Base-by-base conservation (phyloP, 2,888 invertebrate species). In the Hydrotaea cyrtoneurina region DNA sequence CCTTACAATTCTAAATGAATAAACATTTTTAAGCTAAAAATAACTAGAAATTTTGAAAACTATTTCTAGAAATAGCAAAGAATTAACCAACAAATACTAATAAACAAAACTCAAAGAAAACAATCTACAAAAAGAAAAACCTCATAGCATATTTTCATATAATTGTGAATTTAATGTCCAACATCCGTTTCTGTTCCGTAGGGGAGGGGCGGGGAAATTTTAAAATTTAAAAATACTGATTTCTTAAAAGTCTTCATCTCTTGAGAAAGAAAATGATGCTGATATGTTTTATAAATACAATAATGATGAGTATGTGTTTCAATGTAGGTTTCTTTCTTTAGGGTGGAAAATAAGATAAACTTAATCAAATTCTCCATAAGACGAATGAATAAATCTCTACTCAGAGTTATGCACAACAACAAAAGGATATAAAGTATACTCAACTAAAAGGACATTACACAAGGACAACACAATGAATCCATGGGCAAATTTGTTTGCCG, bases 1-100 rank as follows among this genome's bases (percentile, higher is more conserved):
- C 3, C 31, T 31, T 31, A 43, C 17, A 75, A 71, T 73, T 81
- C 81, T 79, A 85, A 76, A 81, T 81, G 78, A 15, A 13, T 17
- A 75, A 15, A 62, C 31, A 73, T 21, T 66, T 78, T 66, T 75
- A 69, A 69, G 79, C 81, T 69, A 74, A 80, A 31, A 79, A 77
- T 50, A 50, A 59, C 13, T 23, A 57, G 74, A 85, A 71, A 77
- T 79, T 80, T 80, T 64, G 21, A 50, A 89, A 86, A 86, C 87
- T 88, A 88, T 90, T 88, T 89, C 88, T 88, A 86, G 87, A 86
- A 89, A 89, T 89, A 90, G 91, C 91, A 88, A 88, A 78, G 78
- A 83, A 88, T 87, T 39, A 82, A 46, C n/a, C 66, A 77, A 81
- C 57, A 80, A 55, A 74, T 72, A 39, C 26, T 55, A 55, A 21